phyloP scores from a whole-genome alignment of 2,888 invertebrate genomes.

The Theodoxus fluviatilis region DNA sequence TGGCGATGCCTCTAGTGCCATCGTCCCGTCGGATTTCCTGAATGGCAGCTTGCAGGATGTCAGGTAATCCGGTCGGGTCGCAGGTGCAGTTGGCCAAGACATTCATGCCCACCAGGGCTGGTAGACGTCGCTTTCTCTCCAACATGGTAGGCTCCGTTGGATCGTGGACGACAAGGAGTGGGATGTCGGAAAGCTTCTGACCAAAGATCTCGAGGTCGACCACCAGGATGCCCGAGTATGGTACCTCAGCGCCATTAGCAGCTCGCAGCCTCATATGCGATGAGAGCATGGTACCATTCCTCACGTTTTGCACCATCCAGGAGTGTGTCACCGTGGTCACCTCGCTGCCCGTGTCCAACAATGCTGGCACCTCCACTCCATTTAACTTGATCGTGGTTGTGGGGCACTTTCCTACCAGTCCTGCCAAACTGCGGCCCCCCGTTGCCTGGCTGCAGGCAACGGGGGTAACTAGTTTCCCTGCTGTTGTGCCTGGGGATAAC shows the following conservation, averaged over 20 bases:
- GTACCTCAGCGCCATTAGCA: background rate
- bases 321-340: constrained; percentile 10
- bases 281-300: background rate
- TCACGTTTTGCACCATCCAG: background rate
- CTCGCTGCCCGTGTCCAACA: constrained; percentile 12
- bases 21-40: background rate
- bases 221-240: background rate
- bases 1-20: constrained; percentile 2
- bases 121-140: background rate
- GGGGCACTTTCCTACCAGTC: background rate
- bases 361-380: background rate
- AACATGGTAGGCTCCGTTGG: background rate
- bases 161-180: background rate
- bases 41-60: background rate
- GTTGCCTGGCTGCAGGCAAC: constrained; percentile 1
- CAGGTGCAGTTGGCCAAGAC: constrained; percentile 1
- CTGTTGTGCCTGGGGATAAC: background rate
- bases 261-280: background rate
- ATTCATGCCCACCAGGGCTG: constrained; percentile 14
- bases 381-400: background rate
- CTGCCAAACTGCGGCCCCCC: background rate
- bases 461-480: constrained; percentile 20
- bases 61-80: background rate
- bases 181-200: background rate
- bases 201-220: constrained; percentile 1